phyloP scores from a whole-genome alignment of 2,888 invertebrate genomes.

The Drosophila hamatofila region DNA sequence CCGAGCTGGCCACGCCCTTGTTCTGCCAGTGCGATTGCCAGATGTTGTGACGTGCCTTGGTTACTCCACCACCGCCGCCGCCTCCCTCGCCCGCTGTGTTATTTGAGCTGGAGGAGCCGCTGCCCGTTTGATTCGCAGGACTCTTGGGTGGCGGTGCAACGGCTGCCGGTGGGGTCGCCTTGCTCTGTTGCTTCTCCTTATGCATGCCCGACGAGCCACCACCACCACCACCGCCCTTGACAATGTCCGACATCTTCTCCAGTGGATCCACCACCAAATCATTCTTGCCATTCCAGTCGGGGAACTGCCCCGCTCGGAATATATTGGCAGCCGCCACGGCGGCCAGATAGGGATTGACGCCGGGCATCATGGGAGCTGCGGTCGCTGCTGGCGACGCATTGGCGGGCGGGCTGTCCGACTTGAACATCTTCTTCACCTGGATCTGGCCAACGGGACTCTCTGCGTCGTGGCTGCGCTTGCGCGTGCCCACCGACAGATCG shows the following conservation, averaged over 20 bases:
- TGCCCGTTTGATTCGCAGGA: conserved; percentile 70
- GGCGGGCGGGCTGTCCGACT: conserved; percentile 85
- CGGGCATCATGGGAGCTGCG: conserved; percentile 90
- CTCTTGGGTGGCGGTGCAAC: conserved; percentile 61
- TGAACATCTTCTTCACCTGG: conserved; percentile 83
- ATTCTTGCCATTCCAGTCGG: conserved; percentile 90
- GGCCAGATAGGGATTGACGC: conserved; percentile 93
- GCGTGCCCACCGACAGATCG: conserved; percentile 92
- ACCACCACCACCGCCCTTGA: conserved; percentile 87
- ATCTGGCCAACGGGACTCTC: conserved; percentile 85
- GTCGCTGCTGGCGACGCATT: conserved; percentile 89
- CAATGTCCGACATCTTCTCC: conserved; percentile 96
- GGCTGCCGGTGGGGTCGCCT: conserved; percentile 72
- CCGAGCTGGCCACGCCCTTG: conserved; percentile 97
- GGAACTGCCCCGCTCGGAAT: conserved; percentile 90
- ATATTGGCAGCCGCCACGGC: conserved; percentile 91
- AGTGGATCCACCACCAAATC: conserved; percentile 93
- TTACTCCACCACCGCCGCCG: conserved; percentile 72
- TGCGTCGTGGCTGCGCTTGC: conserved; percentile 87
- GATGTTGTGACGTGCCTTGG: conserved; percentile 92
- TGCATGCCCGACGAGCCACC: conserved; percentile 14
- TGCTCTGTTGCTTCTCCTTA: conserved; percentile 61
- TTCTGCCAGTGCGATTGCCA: conserved; percentile 99
- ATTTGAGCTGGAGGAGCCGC: conserved; percentile 53
- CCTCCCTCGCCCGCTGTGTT: conserved; percentile 41